Evolutionary conservation across 2,113 vertebrate genomes (phyloP).

Genomic region (Enhydra lutris): DNA sequence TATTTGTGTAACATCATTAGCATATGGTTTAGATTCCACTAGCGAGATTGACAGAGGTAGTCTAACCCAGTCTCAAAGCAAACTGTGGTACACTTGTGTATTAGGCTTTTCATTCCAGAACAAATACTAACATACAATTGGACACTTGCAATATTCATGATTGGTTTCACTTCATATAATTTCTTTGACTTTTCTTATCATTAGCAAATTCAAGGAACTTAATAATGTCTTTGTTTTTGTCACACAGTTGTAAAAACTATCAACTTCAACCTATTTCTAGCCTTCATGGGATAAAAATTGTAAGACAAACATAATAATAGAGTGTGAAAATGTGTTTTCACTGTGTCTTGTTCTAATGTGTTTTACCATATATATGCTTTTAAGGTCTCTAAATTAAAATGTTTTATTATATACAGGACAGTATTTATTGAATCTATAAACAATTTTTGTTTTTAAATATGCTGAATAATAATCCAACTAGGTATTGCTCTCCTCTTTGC

Average conservation of each 20-base stretch:
- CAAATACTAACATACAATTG: not conserved
- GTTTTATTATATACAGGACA: not conserved
- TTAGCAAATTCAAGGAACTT: not conserved
- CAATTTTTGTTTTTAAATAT: not conserved
- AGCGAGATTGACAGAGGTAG: not conserved
- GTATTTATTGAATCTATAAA: not conserved
- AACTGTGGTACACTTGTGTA: not conserved
- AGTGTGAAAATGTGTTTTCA: not conserved
- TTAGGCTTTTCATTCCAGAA: not conserved
- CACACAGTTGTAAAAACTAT: not conserved
- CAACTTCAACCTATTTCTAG: not conserved
- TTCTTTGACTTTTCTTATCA: not conserved
- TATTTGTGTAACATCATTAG: not conserved
- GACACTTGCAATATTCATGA: not conserved
- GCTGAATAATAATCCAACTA: not conserved
- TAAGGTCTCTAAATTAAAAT: not conserved
- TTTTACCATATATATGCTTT: not conserved
- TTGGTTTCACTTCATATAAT: not conserved
- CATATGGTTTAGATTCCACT: not conserved
- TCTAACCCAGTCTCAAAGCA: not conserved
- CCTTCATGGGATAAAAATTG: not conserved
- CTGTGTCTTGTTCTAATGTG: not conserved
- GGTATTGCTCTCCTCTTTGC: not conserved
- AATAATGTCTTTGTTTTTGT: not conserved
- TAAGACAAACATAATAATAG: not conserved